Evolutionary conservation across 1,140 invertebrate species (phyloP), one percentile per base, ranked within the genome.

Genomic region (Drosophila parabipectinata): DNA sequence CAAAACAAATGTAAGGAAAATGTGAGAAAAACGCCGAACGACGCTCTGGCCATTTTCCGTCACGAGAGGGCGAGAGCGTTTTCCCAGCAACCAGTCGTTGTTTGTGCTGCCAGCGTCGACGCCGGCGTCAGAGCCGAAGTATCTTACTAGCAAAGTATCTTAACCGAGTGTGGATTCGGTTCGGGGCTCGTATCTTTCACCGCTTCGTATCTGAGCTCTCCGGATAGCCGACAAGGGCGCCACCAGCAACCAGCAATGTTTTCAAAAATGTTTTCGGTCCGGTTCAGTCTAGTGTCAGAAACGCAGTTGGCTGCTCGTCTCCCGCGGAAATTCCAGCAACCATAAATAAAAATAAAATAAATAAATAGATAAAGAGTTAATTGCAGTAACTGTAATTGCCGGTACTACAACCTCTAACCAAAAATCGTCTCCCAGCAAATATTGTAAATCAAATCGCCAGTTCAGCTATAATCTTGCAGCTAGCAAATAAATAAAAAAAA

Each of bases 1-100:
- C 82, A 87, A 87, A 87, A 87, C 82, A 87, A 87, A 87, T 87
- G 82, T 82, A 59, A 87, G 79, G 75, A 87, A 88, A 87, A 76
- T 74, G 44, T 72, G 41, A 44, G 41, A 18, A 87, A 88, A 87
- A 76, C 74, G 44, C 72, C 69, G 61, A 64, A 56, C 21, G 64
- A 57, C 55, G 72, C 39, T 52, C 52, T 39, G 28, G 58, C 53
- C 67, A 56, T 76, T 61, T 79, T 77, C 80, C 76, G 80, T 76
- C 79, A 80, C 69, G 44, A 54, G 57, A 52, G 55, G 76, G 56
- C 9, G 41, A 55, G 37, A 30, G 21, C 10, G 6, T 69, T 68
- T 82, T 74, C 73, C 56, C 63, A 78, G 62, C 76, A 79, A 73
- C 81, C 81, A 85, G 64, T 80, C 73, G 73, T 53, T 77, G 67